phyloP scores from a whole-genome alignment of 2,113 vertebrate species.

The Acanthisitta chloris region DNA sequence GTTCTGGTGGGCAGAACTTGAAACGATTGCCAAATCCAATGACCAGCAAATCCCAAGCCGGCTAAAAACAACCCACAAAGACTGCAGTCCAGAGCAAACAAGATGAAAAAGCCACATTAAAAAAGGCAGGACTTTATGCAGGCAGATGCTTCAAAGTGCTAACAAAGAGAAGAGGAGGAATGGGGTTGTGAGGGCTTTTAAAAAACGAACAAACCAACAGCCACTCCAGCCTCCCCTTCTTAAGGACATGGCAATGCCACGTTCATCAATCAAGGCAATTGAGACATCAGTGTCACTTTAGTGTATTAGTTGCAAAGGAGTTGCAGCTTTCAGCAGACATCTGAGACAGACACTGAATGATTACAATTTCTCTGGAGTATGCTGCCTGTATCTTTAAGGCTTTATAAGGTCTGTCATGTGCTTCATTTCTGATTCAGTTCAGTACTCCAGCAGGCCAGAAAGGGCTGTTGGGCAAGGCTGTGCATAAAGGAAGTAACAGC shows the following conservation, averaged over 20 bases:
- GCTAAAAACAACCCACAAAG: constrained; percentile 76
- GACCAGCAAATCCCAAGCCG: constrained; percentile 73
- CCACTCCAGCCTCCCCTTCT: no score
- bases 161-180: not conserved
- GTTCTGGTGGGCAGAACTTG: constrained; percentile 67
- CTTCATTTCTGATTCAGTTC: not conserved
- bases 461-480: not conserved
- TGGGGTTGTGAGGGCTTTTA: not conserved
- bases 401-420: not conserved
- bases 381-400: not conserved
- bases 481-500: not conserved
- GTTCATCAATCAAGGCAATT: not conserved
- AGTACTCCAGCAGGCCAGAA: not conserved
- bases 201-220: not conserved
- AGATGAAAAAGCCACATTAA: constrained; percentile 68
- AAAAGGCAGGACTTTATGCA: constrained; percentile 64
- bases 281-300: not conserved
- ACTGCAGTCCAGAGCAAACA: constrained; percentile 75
- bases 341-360: not conserved
- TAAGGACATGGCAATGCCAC: not conserved
- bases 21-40: constrained; percentile 69
- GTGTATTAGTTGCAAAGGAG: not conserved
- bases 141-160: constrained; percentile 52
- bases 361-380: not conserved
- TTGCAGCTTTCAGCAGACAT: not conserved